Evolutionary conservation across 2,113 vertebrate genomes (phyloP).

Genomic region (Bujurquina vittata): DNA sequence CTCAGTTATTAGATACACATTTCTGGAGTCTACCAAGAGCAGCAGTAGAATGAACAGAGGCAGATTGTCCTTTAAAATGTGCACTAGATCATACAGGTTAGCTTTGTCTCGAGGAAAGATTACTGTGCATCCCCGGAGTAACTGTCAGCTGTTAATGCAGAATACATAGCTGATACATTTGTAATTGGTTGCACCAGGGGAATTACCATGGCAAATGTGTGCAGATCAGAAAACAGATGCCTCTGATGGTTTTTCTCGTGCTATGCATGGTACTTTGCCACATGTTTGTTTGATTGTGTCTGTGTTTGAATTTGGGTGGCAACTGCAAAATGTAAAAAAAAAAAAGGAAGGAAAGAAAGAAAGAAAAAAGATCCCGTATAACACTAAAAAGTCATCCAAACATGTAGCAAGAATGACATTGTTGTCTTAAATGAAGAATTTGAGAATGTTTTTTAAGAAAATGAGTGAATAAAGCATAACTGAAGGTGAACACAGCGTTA

Average conservation of each 20-base stretch:
- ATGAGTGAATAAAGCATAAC: neutral
- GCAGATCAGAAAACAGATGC: neutral
- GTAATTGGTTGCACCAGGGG: neutral
- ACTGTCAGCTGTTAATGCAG: neutral
- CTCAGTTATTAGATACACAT: slow-evolving; percentile 21
- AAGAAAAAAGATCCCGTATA: neutral
- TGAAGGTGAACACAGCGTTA: neutral
- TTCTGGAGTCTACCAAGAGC: neutral
- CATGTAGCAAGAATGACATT: neutral
- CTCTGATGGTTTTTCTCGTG: neutral
- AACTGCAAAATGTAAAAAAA: neutral
- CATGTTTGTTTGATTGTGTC: neutral
- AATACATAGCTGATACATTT: neutral
- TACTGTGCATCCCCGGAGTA: neutral
- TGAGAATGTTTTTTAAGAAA: neutral
- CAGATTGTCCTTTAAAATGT: slow-evolving; percentile 2
- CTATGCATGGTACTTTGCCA: neutral
- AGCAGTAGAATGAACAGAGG: neutral
- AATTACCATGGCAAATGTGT: neutral
- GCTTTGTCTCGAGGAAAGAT: neutral
- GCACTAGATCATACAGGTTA: neutral
- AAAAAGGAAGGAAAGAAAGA: too few species aligned
- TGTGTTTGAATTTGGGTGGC: neutral
- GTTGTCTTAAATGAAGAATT: neutral
- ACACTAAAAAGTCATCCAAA: neutral